A percentile compares a stretch with the other conserved stretches of the same genome.
phyloP scores from a whole-genome alignment of 2,888 invertebrate species.

The Apotomis capreana region DNA sequence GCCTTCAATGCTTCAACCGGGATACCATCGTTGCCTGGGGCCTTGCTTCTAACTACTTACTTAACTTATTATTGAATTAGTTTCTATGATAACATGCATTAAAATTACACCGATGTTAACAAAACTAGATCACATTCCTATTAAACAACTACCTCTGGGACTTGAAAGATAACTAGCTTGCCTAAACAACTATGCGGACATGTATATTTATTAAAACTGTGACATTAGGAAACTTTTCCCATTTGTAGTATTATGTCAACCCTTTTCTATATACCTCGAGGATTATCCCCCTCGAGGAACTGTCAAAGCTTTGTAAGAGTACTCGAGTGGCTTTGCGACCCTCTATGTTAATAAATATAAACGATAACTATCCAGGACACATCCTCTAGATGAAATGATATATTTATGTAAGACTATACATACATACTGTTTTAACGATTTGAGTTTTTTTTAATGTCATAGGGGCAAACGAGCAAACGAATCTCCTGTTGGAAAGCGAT shows the following conservation, averaged over 20 bases:
- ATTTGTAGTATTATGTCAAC: conserved; percentile 32
- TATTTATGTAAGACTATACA: not conserved
- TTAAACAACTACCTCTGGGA: not conserved
- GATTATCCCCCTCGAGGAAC: conserved; percentile 13
- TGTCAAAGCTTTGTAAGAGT: conserved; percentile 16
- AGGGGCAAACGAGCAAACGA: no score
- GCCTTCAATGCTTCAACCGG: no score
- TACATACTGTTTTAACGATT: no score
- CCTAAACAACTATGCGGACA: not conserved
- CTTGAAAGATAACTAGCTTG: not conserved
- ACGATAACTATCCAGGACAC: not conserved
- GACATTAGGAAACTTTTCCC: conserved; percentile 18
- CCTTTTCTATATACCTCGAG: conserved; percentile 15
- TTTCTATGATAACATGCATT: no score
- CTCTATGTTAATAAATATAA: conserved; percentile 2
- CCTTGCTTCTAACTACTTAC: no score
- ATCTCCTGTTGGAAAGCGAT: no score
- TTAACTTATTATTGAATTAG: no score
- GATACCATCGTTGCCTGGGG: no score
- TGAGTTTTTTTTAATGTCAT: no score
- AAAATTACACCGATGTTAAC: not conserved
- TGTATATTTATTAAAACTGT: conserved; percentile 4
- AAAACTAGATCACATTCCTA: not conserved
- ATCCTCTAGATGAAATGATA: not conserved
- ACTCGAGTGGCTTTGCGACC: not conserved